Evolutionary conservation across 1,140 invertebrate genomes (phyloP), one percentile per base, ranked within the genome.

Genomic region (Neodiprion virginianus): DNA sequence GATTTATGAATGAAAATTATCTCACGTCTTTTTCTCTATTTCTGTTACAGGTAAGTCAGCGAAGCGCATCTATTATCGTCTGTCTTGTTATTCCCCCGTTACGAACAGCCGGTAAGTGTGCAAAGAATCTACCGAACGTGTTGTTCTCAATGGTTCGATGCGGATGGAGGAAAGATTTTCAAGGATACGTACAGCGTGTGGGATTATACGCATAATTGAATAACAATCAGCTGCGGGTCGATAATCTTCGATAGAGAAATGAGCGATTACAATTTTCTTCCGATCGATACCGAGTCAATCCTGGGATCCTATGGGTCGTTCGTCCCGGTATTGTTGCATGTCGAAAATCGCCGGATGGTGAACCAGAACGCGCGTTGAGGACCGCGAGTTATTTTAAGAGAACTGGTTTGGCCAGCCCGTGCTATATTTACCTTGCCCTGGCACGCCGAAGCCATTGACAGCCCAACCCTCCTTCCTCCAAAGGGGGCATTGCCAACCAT

Each of bases 321-420:
- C 28, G 28, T 40, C 28, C 28, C 28, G 5, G 28, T 40, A 40
- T 40, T 40, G 5, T 40, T 40, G 28, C 28, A 4, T 40, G 28
- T 40, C 28, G 28, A 40, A 40, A 40, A 40, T 74, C 75, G 72
- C 67, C 75, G 75, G 78, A 80, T 81, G 74, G 53, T 74, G 74
- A 75, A 79, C 77, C 76, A 83, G 82, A 82, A 83, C 81, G 78
- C 75, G 73, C 76, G 80, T 77, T 78, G 80, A 81, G 81, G 81
- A 79, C 81, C 80, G 76, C 77, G 72, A 82, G 81, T 84, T 85
- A 85, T 85, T 85, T 85, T 84, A 80, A 85, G 84, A 84, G 80
- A 84, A 85, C 84, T 84, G 84, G 82, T 84, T 85, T 85, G 80
- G 83, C 79, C 73, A 78, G 53, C 53, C 78, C 70, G 75, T 76